A percentile compares a stretch with the other conserved stretches of the same genome.
phyloP scores from a whole-genome alignment of 2,888 invertebrate species.

The Pollenia angustigena region DNA sequence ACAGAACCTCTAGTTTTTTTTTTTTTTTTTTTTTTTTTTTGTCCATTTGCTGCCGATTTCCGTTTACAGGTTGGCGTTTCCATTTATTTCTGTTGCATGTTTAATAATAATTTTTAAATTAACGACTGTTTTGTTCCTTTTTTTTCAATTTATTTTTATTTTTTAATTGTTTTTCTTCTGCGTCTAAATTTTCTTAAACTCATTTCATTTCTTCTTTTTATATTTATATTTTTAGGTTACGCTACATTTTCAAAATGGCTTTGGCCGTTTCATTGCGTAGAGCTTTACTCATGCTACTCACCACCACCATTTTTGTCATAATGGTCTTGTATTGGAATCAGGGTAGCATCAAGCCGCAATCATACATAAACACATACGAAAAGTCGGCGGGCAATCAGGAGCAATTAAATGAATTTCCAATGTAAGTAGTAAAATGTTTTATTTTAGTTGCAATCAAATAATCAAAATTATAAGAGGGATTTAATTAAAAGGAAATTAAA shows the following conservation, averaged over 20 bases:
- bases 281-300: constrained; percentile 86
- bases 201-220: neutral
- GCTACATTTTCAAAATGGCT: constrained; percentile 83
- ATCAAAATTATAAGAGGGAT: neutral
- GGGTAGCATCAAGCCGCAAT: constrained; percentile 84
- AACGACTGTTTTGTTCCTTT: neutral
- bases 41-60: constrained; percentile 16
- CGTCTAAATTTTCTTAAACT: neutral
- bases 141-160: neutral
- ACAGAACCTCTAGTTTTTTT: neutral
- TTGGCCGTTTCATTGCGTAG: constrained; percentile 85
- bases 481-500: neutral
- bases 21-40: neutral
- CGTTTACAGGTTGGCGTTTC: constrained; percentile 23
- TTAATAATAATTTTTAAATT: constrained; percentile 43
- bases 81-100: constrained; percentile 50
- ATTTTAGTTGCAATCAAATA: neutral
- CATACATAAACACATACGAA: constrained; percentile 82
- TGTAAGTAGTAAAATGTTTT: constrained; percentile 78
- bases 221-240: constrained; percentile 79
- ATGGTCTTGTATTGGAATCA: constrained; percentile 87
- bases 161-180: neutral
- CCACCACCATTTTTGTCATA: constrained; percentile 86
- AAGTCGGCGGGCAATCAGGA: constrained; percentile 78
- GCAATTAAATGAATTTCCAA: constrained; percentile 76